These are phyloP conservation scores for Drosophila simulans DNA, from an alignment of 1,140 invertebrate species.

Conservation along the genomic window DNA sequence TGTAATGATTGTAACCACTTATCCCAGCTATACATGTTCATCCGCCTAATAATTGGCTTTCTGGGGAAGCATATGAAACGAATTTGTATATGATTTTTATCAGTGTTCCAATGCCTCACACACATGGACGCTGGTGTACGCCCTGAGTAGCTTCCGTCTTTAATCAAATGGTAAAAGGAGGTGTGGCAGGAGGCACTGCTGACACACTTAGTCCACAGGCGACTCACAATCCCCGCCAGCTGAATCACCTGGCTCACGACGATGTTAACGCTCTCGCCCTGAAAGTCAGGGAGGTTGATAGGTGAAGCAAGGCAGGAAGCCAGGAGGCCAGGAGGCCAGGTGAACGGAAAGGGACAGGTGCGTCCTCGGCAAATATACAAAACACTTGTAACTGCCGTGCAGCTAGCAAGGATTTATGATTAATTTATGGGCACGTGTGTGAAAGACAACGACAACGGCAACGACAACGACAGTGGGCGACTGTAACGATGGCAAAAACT, in stretches of 20 bases:
- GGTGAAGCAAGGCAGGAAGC: not conserved
- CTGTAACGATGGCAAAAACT: slow-evolving; percentile 70
- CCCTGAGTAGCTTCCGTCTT: slow-evolving; percentile 49
- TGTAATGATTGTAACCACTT: too few species aligned
- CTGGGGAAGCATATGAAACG: too few species aligned
- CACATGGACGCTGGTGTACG: slow-evolving; percentile 20
- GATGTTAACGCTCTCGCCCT: slow-evolving; percentile 44
- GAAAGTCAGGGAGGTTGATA: not conserved
- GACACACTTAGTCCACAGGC: slow-evolving; percentile 62
- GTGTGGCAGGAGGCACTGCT: slow-evolving; percentile 62
- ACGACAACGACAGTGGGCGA: slow-evolving; percentile 22
- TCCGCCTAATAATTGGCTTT: too few species aligned
- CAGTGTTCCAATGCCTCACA: slow-evolving; percentile 28
- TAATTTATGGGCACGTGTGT: slow-evolving; percentile 71
- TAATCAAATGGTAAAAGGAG: slow-evolving; percentile 72
- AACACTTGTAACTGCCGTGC: slow-evolving; percentile 70
- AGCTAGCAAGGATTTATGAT: slow-evolving; percentile 71
- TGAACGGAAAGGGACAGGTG: slow-evolving; percentile 36
- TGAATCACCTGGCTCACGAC: slow-evolving; percentile 18
- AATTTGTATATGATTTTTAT: not conserved
- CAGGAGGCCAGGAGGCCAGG: slow-evolving; percentile 1
- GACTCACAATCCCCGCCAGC: slow-evolving; percentile 4
- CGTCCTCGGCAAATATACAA: slow-evolving; percentile 76
- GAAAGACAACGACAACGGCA: slow-evolving; percentile 12
- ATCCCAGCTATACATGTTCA: too few species aligned